Evolutionary conservation across 2,888 invertebrate species (phyloP).

Genomic region (Mythimna lalbum): DNA sequence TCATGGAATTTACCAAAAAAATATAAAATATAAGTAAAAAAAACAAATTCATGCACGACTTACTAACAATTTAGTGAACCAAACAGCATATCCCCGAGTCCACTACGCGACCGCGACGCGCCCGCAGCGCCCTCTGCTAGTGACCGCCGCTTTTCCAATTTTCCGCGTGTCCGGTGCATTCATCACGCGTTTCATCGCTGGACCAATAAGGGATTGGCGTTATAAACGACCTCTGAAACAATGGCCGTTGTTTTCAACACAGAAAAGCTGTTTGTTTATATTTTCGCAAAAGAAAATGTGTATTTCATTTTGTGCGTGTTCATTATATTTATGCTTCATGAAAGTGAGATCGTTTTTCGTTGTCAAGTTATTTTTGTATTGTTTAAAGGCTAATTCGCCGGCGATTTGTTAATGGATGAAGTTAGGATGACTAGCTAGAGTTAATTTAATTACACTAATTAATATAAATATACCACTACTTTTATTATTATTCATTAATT

Average conservation of each 20-base stretch:
- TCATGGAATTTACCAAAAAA: no score
- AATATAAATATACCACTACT: no score
- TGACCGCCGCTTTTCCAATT: conserved; percentile 74
- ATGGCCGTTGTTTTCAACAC: conserved; percentile 37
- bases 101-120: conserved; percentile 30
- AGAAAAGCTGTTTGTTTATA: conserved; percentile 19
- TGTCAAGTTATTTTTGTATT: not conserved
- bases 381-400: not conserved
- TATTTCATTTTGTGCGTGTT: not conserved
- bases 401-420: not conserved
- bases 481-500: no score
- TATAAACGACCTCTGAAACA: conserved; percentile 58
- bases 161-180: conserved; percentile 75
- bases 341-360: not conserved
- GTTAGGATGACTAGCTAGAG: not conserved
- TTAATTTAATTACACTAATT: not conserved
- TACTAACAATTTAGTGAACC: conserved; percentile 30
- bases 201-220: conserved; percentile 60
- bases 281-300: conserved; percentile 14
- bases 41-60: conserved; percentile 12
- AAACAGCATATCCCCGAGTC: conserved; percentile 36
- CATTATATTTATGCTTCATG: not conserved
- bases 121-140: conserved; percentile 56
- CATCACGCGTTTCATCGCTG: conserved; percentile 65
- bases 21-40: not conserved